Evolutionary conservation across 2,113 vertebrate genomes (phyloP).

Genomic region (Macaca nemestrina): DNA sequence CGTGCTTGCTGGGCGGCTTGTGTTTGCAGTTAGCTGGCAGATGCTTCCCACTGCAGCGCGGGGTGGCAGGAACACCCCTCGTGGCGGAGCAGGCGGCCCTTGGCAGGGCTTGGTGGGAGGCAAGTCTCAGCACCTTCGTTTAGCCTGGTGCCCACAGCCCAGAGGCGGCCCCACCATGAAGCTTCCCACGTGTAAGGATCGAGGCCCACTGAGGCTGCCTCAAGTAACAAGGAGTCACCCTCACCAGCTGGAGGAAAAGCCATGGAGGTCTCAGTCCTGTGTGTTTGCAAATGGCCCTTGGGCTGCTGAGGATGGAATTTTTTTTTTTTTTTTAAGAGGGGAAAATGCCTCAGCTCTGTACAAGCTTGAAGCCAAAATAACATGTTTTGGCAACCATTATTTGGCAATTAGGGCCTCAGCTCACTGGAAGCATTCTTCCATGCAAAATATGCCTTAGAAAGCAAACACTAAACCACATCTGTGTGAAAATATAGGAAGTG

Average conservation of each 20-base stretch:
- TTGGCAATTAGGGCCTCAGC: constrained; percentile 76
- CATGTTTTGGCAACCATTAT: constrained; percentile 78
- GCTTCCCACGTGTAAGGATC: neutral
- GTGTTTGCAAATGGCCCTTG: constrained; percentile 64
- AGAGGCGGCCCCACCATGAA: constrained; percentile 56
- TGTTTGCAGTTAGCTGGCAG: constrained; percentile 78
- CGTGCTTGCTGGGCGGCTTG: constrained; percentile 72
- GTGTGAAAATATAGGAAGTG: constrained; percentile 69
- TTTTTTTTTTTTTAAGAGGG: neutral
- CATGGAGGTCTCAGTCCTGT: neutral
- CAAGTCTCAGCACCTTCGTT: constrained; percentile 74
- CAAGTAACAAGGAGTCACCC: neutral
- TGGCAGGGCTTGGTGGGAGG: constrained; percentile 65
- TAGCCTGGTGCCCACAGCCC: constrained; percentile 54
- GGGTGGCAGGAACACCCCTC: constrained; percentile 33
- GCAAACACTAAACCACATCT: constrained; percentile 76
- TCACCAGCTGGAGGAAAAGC: neutral
- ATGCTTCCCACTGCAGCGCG: neutral
- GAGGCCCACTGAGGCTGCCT: neutral
- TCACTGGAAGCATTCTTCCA: constrained; percentile 78
- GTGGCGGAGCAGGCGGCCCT: constrained; percentile 47
- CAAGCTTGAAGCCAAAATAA: constrained; percentile 75
- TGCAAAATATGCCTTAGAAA: constrained; percentile 74
- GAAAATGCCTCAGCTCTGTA: constrained; percentile 51
- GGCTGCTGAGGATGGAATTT: constrained; percentile 41